Evolutionary conservation across 1,140 invertebrate genomes (phyloP), one percentile per base, ranked within the genome.

Genomic region (Sarcophaga bullata): DNA sequence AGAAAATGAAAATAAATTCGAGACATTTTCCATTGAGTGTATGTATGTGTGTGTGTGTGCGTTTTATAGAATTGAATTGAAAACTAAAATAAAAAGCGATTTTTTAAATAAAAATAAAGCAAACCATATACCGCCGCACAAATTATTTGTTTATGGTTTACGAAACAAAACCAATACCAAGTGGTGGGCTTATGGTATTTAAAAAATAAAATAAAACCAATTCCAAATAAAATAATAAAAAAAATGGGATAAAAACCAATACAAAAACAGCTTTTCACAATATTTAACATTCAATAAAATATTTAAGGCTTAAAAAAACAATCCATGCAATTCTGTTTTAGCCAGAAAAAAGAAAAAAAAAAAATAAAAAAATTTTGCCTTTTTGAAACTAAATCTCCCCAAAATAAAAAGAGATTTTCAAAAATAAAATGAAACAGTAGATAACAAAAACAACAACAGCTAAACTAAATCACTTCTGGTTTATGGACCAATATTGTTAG

Each of bases 241-340:
- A 37, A n/a, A n/a, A n/a, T n/a, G 1, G 25, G 25, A 37, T 37
- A 37, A 37, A 37, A 4, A 37, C 25, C 54, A 1, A 68, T 17
- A 68, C 17, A 68, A 68, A 25, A 9, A 7, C 9, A 68, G 19
- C 8, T 52, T 52, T 9, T 52, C 25, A 25, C 19, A n/a, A 13
- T 58, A n/a, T 58, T 58, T 13, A 58, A 58, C n/a, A 58, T 58
- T 58, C 54, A 58, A 58, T 58, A 58, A 58, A 13, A 58, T n/a
- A 58, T n/a, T 58, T 58, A 13, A 58, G 15, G 54, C 54, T 58
- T 58, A 15, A 58, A 58, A 58, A 13, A 58, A n/a, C 11, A 4
- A 5, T 15, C 52, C 52, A 58, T 58, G 10, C n/a, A 58, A 58
- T 58, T 58, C 15, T 15, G 13, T 1, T n/a, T 4, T n/a, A 58